phyloP scores from a whole-genome alignment of 2,888 invertebrate genomes.

The Volucella zonaria region DNA sequence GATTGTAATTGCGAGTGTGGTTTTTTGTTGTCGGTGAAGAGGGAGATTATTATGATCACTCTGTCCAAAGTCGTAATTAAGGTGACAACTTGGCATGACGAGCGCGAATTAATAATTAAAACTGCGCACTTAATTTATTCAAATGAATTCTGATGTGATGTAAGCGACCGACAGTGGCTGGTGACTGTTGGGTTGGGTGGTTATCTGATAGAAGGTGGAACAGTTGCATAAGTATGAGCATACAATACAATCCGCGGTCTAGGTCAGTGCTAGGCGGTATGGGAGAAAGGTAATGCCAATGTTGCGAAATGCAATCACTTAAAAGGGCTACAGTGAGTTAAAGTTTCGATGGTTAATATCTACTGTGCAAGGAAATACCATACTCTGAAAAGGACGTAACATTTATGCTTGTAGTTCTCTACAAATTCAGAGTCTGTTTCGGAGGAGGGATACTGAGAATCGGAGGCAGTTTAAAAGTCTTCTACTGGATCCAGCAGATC shows the following conservation, averaged over 20 bases:
- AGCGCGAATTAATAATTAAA: slow-evolving; percentile 62
- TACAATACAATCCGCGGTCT: slow-evolving; percentile 37
- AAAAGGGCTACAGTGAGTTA: slow-evolving; percentile 34
- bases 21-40: neutral
- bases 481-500: no score
- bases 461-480: no score
- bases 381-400: no score
- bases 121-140: slow-evolving; percentile 65
- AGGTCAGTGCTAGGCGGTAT: slow-evolving; percentile 36
- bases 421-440: no score
- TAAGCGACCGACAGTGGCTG: slow-evolving; percentile 26
- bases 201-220: slow-evolving; percentile 26
- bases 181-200: neutral
- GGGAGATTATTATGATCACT: slow-evolving; percentile 25
- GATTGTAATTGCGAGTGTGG: slow-evolving; percentile 34
- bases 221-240: slow-evolving; percentile 35
- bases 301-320: slow-evolving; percentile 21
- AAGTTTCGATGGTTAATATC: neutral
- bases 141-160: slow-evolving; percentile 69
- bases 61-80: slow-evolving; percentile 57
- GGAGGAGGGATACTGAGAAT: no score
- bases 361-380: no score
- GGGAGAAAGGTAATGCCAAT: slow-evolving; percentile 42
- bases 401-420: no score
- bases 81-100: slow-evolving; percentile 73